Conservation (phyloP, 2,888 invertebrate species). For the Aspidiotus destructor region DNA sequence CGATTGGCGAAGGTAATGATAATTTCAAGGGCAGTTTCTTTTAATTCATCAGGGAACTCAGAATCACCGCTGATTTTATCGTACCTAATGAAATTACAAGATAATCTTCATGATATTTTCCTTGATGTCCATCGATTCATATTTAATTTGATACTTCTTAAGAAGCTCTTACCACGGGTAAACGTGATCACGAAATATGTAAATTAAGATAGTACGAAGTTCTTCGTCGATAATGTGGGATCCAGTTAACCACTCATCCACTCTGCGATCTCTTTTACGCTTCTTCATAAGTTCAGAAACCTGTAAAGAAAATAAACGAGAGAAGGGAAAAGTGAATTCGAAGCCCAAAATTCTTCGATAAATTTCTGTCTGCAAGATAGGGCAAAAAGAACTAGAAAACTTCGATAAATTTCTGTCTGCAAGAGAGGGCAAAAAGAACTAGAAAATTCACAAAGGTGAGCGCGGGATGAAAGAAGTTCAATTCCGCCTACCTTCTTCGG, state of each 20-base stretch:
- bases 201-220: constrained; percentile 71
- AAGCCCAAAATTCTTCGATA: background rate
- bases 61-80: constrained; percentile 53
- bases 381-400: no score
- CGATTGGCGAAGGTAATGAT: constrained; percentile 62
- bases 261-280: constrained; percentile 15
- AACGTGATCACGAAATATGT: constrained; percentile 71
- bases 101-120: background rate
- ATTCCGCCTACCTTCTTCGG: background rate
- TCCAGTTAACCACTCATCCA: constrained; percentile 54
- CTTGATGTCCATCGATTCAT: no score
- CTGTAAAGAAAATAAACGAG: constrained; percentile 8
- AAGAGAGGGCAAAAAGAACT: no score
- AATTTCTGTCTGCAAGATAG: no score
- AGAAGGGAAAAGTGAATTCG: background rate
- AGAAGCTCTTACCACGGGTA: constrained; percentile 54
- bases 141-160: background rate
- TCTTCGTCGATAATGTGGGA: constrained; percentile 78
- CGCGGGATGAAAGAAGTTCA: no score
- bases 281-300: constrained; percentile 23
- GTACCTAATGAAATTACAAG: constrained; percentile 43
- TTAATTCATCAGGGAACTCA: constrained; percentile 61
- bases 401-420: no score
- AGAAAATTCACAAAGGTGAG: no score
- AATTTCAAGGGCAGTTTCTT: constrained; percentile 59